Evolutionary conservation across 2,888 invertebrate genomes (phyloP), one percentile per base, ranked within the genome.

Genomic region (Thyatira batis): DNA sequence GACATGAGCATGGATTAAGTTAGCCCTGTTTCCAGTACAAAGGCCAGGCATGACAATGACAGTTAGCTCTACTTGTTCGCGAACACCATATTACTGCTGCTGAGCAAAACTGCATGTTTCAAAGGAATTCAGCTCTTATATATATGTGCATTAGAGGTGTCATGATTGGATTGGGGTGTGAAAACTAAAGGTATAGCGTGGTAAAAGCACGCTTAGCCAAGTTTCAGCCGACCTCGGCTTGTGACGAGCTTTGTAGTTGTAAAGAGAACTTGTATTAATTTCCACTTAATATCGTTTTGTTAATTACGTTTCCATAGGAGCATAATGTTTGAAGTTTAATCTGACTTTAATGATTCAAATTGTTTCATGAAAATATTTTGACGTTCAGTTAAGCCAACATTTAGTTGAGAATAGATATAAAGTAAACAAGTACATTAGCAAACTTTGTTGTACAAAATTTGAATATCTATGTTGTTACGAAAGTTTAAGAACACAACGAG

Each of bases 11-110:
- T 58, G 78, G 76, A 81, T 83, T 83, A 81, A 80, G 72, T 82
- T 80, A 82, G 76, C 69, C 67, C 67, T 67, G 72, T 78, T 74
- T 74, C 74, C 69, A 75, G 72, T 73, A 82, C 76, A 79, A 82
- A 82, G 78, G 74, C 81, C 65, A 73, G 67, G 70, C 76, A 75
- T 81, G 80, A 82, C 83, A 84, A 80, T 81, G 84, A 82, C 83
- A 84, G 83, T 85, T 82, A 82, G 78, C 77, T 73, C 70, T 70
- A 78, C 78, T 79, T 77, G 80, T 80, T 78, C 71, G 65, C 69
- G 70, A 63, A 64, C 52, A 62, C 78, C 62, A 78, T 28, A 33
- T 48, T 63, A 50, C 1, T 20, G 45, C 45, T 73, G 51, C 75
- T 4, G 43, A 33, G 45, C 27, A 10, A 56, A 61, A 50, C 56